Base-by-base conservation (phyloP, 2,797 vertebrate species). In the Coreius guichenoti region DNA sequence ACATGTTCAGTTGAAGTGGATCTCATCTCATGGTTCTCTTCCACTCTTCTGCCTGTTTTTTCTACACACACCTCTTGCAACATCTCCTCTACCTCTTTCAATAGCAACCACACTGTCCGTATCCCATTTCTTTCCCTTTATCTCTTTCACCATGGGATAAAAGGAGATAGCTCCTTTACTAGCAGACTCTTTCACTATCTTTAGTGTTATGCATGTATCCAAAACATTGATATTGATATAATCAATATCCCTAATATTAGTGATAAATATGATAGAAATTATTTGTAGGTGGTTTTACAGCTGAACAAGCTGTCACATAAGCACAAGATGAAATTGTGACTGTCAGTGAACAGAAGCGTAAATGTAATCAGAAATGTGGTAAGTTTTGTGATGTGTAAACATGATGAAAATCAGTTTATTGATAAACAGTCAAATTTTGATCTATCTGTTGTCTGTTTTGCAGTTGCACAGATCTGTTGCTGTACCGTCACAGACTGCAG, bases 81-180 rank as follows among this genome's bases (percentile, higher is more conserved):
- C 26, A 16, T 61, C n/a, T 63, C 13, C 13, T 33, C 63, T 67
- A 9, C 65, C 31, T 33, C 29, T 68, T 68, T 68, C 23, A 77
- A 0, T 39, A 14, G 23, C 23, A 77, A 39, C 23, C 13, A 39
- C 49, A 33, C 4, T 56, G 13, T 17, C 14, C 17, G 4, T 43
- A 26, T 61, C 75, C 4, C 61, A 58, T 43, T 77, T 39, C 21
- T 16, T 77, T 61, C 75, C 33, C 14, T 61, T 77, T 4, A 39
- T 61, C 33, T 17, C 54, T 26, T 78, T 78, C 14, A 78, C 33
- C 4, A 43, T 77, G 75, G 61, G 75, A 78, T 78, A 17, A 78
- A 78, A 78, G 21, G 21, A 33, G 21, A 58, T n/a, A 39, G 21
- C 3, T 76, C 12, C 1, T 54, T 36, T 76, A 36, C 11, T 36